These are phyloP conservation scores for Glaucidium brasilianum DNA, from an alignment of 2,113 vertebrate species.

Conservation along the genomic window DNA sequence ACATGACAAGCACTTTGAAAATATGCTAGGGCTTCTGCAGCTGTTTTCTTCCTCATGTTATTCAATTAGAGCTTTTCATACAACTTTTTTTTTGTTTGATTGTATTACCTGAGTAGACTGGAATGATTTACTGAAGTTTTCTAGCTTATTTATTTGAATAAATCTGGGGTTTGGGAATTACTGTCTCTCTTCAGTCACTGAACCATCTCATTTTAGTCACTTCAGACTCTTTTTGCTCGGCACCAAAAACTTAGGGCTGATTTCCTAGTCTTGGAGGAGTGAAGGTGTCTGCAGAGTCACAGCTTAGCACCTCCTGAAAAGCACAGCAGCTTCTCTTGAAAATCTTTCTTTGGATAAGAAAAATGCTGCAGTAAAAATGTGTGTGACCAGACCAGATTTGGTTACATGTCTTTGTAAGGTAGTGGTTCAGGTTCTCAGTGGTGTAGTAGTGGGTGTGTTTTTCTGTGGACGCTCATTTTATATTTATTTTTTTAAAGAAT, in stretches of 20 bases:
- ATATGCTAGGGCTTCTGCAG: background rate
- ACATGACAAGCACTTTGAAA: background rate
- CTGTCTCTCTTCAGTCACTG: background rate
- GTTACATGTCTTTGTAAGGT: fast-evolving
- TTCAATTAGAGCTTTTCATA: background rate
- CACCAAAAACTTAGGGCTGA: background rate
- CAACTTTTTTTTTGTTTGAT: background rate
- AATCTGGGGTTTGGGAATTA: background rate
- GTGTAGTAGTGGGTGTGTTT: background rate
- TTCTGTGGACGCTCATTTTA: background rate
- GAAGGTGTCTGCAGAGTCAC: background rate
- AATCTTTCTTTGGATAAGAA: background rate
- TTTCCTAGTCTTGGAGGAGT: background rate
- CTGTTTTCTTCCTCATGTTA: background rate
- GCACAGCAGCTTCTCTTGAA: background rate
- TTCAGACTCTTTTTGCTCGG: background rate
- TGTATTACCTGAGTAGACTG: background rate
- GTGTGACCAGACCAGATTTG: background rate
- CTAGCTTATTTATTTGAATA: background rate
- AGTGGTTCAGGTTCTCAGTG: background rate
- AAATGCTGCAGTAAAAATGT: background rate
- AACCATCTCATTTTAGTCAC: background rate
- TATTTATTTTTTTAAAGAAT: background rate
- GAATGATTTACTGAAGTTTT: background rate
- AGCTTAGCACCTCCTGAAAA: background rate